These are phyloP conservation scores for Hylaeus volcanicus DNA, from an alignment of 1,140 invertebrate species.

Conservation along the genomic window DNA sequence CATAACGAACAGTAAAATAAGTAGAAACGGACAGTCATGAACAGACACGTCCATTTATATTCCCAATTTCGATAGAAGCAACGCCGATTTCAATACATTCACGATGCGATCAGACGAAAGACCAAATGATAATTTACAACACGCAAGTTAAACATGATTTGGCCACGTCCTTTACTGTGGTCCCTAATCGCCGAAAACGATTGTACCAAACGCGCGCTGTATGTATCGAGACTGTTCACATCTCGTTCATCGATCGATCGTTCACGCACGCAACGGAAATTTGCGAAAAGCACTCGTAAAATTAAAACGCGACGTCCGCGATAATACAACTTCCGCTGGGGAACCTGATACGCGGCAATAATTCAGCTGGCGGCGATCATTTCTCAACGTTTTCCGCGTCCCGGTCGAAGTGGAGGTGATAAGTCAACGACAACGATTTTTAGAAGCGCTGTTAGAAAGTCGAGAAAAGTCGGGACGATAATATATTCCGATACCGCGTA, in stretches of 20 bases:
- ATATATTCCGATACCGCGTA: constrained; percentile 23
- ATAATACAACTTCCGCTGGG: constrained; percentile 8
- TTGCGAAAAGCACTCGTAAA: neutral
- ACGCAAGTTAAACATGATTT: neutral
- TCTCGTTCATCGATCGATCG: neutral
- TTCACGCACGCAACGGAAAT: neutral
- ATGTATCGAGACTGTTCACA: neutral
- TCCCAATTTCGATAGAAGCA: too few species aligned
- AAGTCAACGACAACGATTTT: constrained; percentile 43
- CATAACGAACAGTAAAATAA: too few species aligned
- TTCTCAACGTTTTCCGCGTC: constrained; percentile 26
- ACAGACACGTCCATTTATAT: too few species aligned
- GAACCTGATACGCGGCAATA: constrained; percentile 17
- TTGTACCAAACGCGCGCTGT: neutral
- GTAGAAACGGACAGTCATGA: too few species aligned
- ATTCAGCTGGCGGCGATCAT: constrained; percentile 30
- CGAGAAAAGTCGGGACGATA: constrained; percentile 37
- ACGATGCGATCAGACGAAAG: neutral
- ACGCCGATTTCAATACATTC: too few species aligned
- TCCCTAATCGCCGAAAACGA: neutral
- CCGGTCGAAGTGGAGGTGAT: constrained; percentile 5
- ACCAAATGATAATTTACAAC: neutral
- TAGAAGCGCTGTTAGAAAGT: constrained; percentile 20
- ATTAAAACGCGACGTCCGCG: neutral
- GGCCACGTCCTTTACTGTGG: neutral